Conservation (phyloP, 1,140 invertebrate genomes). For the Drosophila arizonae region DNA sequence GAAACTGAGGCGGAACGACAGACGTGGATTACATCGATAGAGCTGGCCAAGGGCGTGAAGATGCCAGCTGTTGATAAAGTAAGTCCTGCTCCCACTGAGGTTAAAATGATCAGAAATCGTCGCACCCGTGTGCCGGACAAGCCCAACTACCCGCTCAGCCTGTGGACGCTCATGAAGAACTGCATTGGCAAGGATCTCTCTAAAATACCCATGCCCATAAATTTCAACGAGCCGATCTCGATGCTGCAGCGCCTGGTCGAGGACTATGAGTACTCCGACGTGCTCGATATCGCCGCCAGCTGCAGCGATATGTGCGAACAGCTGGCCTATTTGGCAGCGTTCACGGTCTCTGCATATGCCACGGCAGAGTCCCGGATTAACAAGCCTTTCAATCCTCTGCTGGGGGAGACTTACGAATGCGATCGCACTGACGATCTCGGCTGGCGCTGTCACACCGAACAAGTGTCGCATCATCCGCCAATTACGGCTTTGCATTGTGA, state of each 20-base stretch:
- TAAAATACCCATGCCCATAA: conserved; percentile 99
- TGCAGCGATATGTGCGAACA: conserved; percentile 95
- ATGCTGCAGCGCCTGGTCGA: conserved; percentile 98
- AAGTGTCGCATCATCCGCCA: conserved; percentile 99
- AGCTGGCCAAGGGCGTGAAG: conserved; percentile 97
- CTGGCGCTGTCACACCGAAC: conserved; percentile 96
- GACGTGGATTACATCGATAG: conserved; percentile 98
- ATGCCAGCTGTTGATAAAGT: conserved; percentile 89
- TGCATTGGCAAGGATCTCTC: conserved; percentile 99
- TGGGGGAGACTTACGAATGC: conserved; percentile 98
- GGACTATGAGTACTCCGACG: conserved; percentile 98
- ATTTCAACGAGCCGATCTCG: conserved; percentile 99
- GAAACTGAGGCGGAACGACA: conserved; percentile 97
- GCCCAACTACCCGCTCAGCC: conserved; percentile 96
- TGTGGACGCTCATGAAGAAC: conserved; percentile 99
- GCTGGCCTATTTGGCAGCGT: conserved; percentile 97
- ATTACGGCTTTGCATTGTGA: conserved; percentile 97
- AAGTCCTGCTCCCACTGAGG: conserved; percentile 84
- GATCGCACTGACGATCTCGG: conserved; percentile 97
- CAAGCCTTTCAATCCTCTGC: conserved; percentile 91
- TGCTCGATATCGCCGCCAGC: conserved; percentile 92
- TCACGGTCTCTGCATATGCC: conserved; percentile 97
- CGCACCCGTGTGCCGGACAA: conserved; percentile 93
- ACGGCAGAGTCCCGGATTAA: conserved; percentile 90
- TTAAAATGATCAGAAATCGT: conserved; percentile 83